Conservation (phyloP, 2,113 vertebrate species). For the Cephalophus harveyi region DNA sequence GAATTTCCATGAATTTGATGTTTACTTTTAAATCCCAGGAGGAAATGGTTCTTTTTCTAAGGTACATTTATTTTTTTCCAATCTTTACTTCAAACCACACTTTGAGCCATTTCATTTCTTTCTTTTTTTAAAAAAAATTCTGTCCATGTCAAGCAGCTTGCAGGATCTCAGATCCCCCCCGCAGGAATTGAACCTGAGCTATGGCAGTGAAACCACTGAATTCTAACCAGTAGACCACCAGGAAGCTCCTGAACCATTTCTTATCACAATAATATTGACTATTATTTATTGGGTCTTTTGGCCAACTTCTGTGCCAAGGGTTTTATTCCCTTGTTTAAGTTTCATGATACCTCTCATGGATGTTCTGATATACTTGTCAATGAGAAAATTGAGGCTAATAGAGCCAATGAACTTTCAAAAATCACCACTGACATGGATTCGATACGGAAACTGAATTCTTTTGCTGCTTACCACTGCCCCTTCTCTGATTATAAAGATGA, state of each 20-base stretch:
- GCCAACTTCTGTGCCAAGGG: background rate
- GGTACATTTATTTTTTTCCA: background rate
- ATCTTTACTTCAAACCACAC: background rate
- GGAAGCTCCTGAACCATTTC: background rate
- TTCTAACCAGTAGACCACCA: background rate
- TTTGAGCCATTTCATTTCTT: background rate
- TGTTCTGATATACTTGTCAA: background rate
- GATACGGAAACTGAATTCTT: conserved; percentile 4
- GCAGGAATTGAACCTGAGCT: background rate
- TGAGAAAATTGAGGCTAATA: background rate
- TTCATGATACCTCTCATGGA: background rate
- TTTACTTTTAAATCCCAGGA: background rate
- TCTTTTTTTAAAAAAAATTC: background rate
- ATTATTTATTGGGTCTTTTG: background rate
- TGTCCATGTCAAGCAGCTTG: background rate
- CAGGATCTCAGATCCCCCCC: background rate
- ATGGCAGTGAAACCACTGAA: background rate
- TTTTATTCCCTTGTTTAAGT: background rate
- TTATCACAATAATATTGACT: background rate
- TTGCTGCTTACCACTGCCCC: background rate
- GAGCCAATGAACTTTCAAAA: background rate
- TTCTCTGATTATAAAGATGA: conserved; percentile 33
- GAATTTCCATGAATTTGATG: background rate
- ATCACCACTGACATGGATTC: background rate
- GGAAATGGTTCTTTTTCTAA: background rate